Base-by-base conservation (phyloP, 2,113 vertebrate genomes). In the Balaenoptera acutorostrata region DNA sequence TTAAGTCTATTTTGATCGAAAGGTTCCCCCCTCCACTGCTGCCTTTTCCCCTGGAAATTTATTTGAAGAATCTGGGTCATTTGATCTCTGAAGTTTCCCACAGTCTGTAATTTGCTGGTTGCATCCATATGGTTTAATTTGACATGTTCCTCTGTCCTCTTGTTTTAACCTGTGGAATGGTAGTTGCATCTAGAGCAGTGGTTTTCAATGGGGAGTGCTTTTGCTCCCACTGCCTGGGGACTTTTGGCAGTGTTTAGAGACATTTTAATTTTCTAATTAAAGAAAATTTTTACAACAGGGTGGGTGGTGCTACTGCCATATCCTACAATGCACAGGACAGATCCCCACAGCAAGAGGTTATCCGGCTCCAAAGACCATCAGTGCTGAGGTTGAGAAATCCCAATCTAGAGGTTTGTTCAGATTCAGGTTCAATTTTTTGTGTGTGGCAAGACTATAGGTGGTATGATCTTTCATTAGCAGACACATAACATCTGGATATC, bases 21-120 rank as follows among this genome's bases (percentile, higher is more conserved):
- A 64, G 13, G 0, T 46, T 69, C 7, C 17, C 20, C 8, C 23
- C 33, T 89, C 64, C 36, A 94, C 63, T 55, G 77, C 61, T 90
- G 17, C n/a, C 41, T 88, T 97, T 90, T 88, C 61, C 31, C 36
- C 55, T 86, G 88, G 69, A 83, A 77, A 72, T 89, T 87, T 91
- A 41, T 71, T 85, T 46, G 49, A 72, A 86, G 23, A 57, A 83
- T 82, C 59, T 95, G n/a, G 66, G 66, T 86, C 20, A 71, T 86
- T 95, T 95, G 52, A 88, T 93, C 12, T 93, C 46, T 71, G 64
- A 41, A 66, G 8, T 61, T 77, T 93, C 46, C 72, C 13, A 88
- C 49, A 88, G 25, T 87, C 17, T 71, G 2, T 84, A 89, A 96
- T 96, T 90, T 97, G 44, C 8, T 91, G 82, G 88, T 90, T 80